These are phyloP conservation scores for Anguilla obscura DNA, from an alignment of 2,797 vertebrate genomes.

Conservation along the genomic window DNA sequence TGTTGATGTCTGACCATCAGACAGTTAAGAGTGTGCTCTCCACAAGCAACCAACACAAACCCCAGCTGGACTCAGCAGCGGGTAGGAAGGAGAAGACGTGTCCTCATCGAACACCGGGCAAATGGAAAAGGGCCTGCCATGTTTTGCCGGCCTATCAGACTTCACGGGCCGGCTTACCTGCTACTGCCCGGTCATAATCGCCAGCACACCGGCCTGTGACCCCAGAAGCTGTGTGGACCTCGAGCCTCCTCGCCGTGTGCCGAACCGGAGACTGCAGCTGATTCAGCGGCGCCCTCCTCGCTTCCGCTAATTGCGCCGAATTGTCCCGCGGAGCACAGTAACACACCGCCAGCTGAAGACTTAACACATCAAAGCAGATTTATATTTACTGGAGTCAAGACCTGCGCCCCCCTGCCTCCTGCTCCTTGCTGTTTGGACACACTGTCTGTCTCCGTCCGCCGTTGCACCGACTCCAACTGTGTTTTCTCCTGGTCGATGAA, in stretches of 20 bases:
- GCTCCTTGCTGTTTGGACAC: conserved; percentile 49
- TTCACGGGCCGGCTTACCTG: not conserved
- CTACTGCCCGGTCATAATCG: not conserved
- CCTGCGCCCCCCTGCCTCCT: conserved; percentile 34
- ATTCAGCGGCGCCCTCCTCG: conserved; percentile 67
- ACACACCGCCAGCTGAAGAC: conserved; percentile 35
- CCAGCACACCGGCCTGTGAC: not conserved
- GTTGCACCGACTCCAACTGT: conserved; percentile 36
- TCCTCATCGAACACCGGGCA: not conserved
- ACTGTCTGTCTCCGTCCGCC: conserved; percentile 55
- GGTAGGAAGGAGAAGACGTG: not conserved
- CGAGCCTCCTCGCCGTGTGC: not conserved
- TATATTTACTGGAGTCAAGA: conserved; percentile 22
- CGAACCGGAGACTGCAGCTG: conserved; percentile 55
- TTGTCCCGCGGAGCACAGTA: conserved; percentile 38
- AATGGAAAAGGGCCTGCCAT: not conserved
- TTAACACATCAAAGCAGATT: conserved; percentile 6
- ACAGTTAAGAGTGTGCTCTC: not conserved
- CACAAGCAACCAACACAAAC: not conserved
- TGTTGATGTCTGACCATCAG: not conserved
- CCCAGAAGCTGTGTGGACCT: not conserved
- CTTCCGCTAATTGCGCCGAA: conserved; percentile 60
- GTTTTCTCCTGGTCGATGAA: conserved; percentile 45
- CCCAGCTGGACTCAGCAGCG: not conserved
- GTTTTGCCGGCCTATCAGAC: not conserved